Evolutionary conservation across 2,888 invertebrate species (phyloP), one percentile per base, ranked within the genome.

Genomic region (Lacanobia oleracea): DNA sequence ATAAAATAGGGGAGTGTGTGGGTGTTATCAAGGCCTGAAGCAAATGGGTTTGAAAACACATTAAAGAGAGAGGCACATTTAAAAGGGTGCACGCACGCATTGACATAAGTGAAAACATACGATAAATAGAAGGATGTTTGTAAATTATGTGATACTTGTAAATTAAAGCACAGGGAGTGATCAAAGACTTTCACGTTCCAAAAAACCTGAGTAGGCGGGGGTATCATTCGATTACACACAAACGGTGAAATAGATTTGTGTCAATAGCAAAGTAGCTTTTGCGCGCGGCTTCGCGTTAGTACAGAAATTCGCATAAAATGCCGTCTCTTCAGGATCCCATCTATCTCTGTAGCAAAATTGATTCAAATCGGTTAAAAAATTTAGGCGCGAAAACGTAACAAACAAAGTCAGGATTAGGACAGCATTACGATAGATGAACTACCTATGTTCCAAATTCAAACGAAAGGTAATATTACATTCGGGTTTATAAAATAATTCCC

Each of bases 21-120:
- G 37, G 45, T 59, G 51, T 65, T 21, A 53, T 65, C 59, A 53
- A 65, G 23, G 12, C 7, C 37, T 53, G 45, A 21, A 48, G 37
- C 3, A 65, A 73, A 73, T 73, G 57, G 33, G 37, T 53, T 73
- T 65, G 23, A 37, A 27, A 73, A 59, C 45, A 65, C 51, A 59
- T 59, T 59, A 73, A 57, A 37, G 65, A n/a, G 18, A 63, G 23
- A 73, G 23, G 23, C 16, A 53, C 45, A 37, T 59, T 51, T 14
- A 21, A 43, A 73, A 53, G 57, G 65, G 51, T 59, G 23, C 21
- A 40, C 10, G n/a, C 12, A 51, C 10, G n/a, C 14, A 23, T 51
- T 72, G 43, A 73, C 37, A 45, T 64, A 8, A 40, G 50, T 50
- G n/a, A 50, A 27, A 21, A 57, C 23, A 72, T 50, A 50, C 21